Evolutionary conservation across 2,113 vertebrate species (phyloP), one percentile per base, ranked within the genome.

Genomic region (Neodon shergylaensis): DNA sequence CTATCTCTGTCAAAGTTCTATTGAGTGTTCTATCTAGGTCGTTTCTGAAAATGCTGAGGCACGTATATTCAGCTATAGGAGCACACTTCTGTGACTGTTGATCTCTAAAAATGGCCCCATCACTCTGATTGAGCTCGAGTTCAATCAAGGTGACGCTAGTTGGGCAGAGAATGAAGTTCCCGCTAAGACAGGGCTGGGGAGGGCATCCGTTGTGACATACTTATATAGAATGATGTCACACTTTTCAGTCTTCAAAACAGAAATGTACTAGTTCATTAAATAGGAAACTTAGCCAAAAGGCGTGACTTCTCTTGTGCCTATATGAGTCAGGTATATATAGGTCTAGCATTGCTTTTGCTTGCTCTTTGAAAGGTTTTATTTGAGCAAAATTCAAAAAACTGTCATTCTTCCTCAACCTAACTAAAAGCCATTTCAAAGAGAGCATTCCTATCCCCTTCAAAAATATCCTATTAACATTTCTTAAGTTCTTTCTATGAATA

Each of bases 31-130:
- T 83, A 44, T 63, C 52, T 33, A 58, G 1, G 63, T 92, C 28
- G 54, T 44, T 94, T 84, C 49, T 96, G 44, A 87, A 76, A 96
- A 84, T 65, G 7, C 78, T 86, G 65, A 94, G 82, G 68, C n/a
- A 52, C 33, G 5, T 26, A 11, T 31, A 21, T 68, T 42, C 24
- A 87, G 39, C 44, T 89, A 17, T 42, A 63, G 70, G 0, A n/a
- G 85, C 70, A 78, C 6, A 39, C 24, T 66, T 94, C 26, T 84
- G 7, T 61, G 86, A 61, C n/a, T 66, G 39, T 0, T 42, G 39
- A 94, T 36, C 58, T 86, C 61, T 93, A 77, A 92, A 73, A 86
- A 58, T 31, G 58, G 52, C 16, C 49, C 28, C 42, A 68, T 82
- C 39, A 70, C 36, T 90, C 4, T 82, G 49, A 78, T 68, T 31